Conservation (phyloP, 2,888 invertebrate genomes). For the Cenopis cana region DNA sequence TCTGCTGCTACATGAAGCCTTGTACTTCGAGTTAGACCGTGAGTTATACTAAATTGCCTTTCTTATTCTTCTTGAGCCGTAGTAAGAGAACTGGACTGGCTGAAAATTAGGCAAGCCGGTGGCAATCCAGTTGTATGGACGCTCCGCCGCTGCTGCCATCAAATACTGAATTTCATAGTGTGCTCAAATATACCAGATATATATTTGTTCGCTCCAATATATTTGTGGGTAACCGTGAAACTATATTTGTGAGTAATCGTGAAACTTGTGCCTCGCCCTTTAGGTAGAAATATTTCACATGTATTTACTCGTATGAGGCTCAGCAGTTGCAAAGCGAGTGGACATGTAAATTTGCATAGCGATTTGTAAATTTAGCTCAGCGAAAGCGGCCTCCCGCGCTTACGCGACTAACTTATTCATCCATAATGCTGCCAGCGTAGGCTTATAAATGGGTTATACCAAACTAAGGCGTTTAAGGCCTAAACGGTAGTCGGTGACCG, state of each 20-base stretch:
- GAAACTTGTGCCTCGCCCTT: neutral
- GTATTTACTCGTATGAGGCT: slow-evolving; percentile 11
- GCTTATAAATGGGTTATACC: neutral
- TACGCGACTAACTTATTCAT: slow-evolving; percentile 9
- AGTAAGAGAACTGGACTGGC: no score
- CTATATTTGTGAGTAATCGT: no score
- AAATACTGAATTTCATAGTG: no score
- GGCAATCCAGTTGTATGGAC: no score
- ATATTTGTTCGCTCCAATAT: no score
- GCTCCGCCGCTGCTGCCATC: no score
- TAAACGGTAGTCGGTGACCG: no score
- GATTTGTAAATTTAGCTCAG: slow-evolving; percentile 23
- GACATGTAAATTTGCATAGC: slow-evolving; percentile 32
- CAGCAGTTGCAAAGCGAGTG: neutral
- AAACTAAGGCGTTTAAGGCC: no score
- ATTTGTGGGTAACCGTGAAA: no score
- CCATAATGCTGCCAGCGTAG: slow-evolving; percentile 6
- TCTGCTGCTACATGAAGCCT: slow-evolving; percentile 94
- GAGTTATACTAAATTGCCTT: slow-evolving; percentile 69
- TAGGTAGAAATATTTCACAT: neutral
- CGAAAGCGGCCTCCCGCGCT: slow-evolving; percentile 17
- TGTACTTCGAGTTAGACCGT: slow-evolving; percentile 95
- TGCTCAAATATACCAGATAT: no score
- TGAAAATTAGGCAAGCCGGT: no score
- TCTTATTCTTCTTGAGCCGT: no score